These are phyloP conservation scores for Vanessa cardui DNA, from an alignment of 2,888 invertebrate species.

Conservation along the genomic window DNA sequence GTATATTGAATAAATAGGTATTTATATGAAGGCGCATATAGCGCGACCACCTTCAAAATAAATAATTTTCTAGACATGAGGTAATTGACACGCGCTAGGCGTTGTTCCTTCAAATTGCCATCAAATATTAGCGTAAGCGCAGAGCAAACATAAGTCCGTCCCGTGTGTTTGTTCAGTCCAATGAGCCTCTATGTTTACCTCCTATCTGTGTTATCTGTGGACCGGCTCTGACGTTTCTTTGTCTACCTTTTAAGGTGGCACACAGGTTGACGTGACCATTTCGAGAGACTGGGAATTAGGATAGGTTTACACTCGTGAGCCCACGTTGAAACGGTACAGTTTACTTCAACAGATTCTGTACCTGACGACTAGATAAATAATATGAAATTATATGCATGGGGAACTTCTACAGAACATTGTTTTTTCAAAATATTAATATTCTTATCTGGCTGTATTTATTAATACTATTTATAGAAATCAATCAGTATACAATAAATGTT, in stretches of 20 bases:
- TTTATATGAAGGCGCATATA: too few species aligned
- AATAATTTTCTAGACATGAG: constrained; percentile 15
- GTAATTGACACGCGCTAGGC: constrained; percentile 47
- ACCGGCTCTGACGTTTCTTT: constrained; percentile 33
- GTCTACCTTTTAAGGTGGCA: constrained; percentile 40
- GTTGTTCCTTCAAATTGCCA: constrained; percentile 77
- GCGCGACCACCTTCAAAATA: too few species aligned
- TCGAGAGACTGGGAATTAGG: constrained; percentile 21
- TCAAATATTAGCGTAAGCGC: constrained; percentile 75
- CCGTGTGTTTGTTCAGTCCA: constrained; percentile 66
- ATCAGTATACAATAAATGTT: too few species aligned
- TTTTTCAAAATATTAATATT: too few species aligned
- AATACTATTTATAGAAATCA: too few species aligned
- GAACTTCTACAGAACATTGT: too few species aligned
- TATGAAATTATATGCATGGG: too few species aligned
- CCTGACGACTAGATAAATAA: not conserved
- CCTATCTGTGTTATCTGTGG: constrained; percentile 54
- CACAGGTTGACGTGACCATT: constrained; percentile 37
- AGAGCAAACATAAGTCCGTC: constrained; percentile 63
- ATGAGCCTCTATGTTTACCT: constrained; percentile 62
- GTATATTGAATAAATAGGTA: too few species aligned
- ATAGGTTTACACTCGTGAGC: constrained; percentile 4
- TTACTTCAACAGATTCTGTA: not conserved
- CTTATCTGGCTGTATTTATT: too few species aligned
- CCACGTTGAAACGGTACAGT: not conserved